Percentiles rank a stretch among this genome's conserved stretches.
phyloP scores from a whole-genome alignment of 2,888 invertebrate species.

The Salticus scenicus region DNA sequence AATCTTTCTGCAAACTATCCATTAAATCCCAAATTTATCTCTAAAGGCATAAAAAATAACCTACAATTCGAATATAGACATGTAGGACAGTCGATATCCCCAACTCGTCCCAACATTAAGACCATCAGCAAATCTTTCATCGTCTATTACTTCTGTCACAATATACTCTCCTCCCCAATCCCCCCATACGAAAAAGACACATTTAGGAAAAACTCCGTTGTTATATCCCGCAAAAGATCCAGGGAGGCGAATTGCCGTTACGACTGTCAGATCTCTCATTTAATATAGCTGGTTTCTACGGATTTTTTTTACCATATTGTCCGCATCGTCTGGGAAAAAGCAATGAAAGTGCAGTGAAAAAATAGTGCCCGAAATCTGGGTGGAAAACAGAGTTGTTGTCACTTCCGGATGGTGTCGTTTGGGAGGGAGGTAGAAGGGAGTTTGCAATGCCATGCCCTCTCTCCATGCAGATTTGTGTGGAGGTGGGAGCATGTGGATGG shows the following conservation, averaged over 20 bases:
- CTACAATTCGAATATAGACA: not conserved
- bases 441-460: not conserved
- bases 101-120: not conserved
- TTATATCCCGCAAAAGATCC: not conserved
- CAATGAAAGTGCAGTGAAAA: not conserved
- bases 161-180: too few species aligned
- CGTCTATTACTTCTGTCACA: slow-evolving; percentile 5
- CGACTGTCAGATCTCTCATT: slow-evolving; percentile 9
- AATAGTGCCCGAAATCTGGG: not conserved
- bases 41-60: not conserved
- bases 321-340: not conserved
- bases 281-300: not conserved
- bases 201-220: not conserved
- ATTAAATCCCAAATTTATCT: not conserved
- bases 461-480: slow-evolving; percentile 1
- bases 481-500: not conserved
- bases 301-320: not conserved
- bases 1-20: not conserved
- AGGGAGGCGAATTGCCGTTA: not conserved
- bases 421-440: not conserved
- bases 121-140: not conserved
- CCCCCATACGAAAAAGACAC: too few species aligned
- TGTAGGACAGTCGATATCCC: not conserved
- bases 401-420: slow-evolving; percentile 5
- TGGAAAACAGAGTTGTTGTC: slow-evolving; percentile 16